phyloP scores from a whole-genome alignment of 2,888 invertebrate species.

The Lissocephala sabroskyi region DNA sequence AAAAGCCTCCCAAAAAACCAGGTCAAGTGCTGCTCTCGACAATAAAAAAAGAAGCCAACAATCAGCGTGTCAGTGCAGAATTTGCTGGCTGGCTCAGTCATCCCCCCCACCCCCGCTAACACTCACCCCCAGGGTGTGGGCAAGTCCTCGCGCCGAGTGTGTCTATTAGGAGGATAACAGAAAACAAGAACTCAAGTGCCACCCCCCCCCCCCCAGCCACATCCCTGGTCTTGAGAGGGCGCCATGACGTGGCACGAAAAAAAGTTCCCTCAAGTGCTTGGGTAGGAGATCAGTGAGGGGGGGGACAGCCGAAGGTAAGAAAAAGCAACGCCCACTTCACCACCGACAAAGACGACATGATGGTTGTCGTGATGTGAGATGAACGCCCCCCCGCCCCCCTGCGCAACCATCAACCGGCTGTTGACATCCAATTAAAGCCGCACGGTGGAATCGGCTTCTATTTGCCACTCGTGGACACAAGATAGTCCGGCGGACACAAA shows the following conservation, averaged over 20 bases:
- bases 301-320: background rate
- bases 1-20: no score
- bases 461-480: background rate
- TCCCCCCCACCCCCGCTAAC: background rate
- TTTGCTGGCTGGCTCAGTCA: constrained; percentile 8
- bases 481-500: no score
- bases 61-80: constrained; percentile 14
- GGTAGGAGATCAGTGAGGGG: background rate
- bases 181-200: constrained; percentile 19
- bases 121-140: background rate
- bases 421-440: constrained; percentile 59
- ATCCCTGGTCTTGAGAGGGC: constrained; percentile 3
- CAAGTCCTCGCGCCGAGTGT: constrained; percentile 28
- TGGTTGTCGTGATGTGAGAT: background rate
- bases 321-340: background rate
- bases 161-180: constrained; percentile 40
- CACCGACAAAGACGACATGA: background rate
- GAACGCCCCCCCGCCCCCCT: no score
- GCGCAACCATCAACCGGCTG: constrained; percentile 14
- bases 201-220: constrained; percentile 9
- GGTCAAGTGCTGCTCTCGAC: constrained; percentile 50
- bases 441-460: background rate
- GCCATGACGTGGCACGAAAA: constrained; percentile 33
- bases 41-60: constrained; percentile 8
- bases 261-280: constrained; percentile 34